Evolutionary conservation across 2,113 vertebrate genomes (phyloP), one percentile per base, ranked within the genome.

Genomic region (Gnathonemus echidnorhynchus): DNA sequence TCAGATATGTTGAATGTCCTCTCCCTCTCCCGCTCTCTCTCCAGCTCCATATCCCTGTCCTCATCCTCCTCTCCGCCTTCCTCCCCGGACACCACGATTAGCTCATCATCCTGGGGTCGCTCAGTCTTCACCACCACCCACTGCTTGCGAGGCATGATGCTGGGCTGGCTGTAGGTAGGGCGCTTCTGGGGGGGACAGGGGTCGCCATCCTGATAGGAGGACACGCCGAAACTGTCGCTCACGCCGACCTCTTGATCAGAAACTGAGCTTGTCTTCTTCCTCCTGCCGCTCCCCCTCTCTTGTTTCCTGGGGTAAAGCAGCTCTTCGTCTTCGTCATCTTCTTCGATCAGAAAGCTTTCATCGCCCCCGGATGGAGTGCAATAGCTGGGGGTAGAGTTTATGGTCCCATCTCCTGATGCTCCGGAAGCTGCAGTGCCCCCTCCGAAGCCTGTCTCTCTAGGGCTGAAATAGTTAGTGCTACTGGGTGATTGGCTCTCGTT

Each of bases 391-490:
- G 95, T 96, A 91, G 94, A 93, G 92, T 95, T 95, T 0, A 93
- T 87, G 6, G 92, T 91, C 58, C 92, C 92, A 7, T 95, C 95
- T 0, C 85, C 93, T 0, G 91, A 92, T 0, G 91, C 91, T 3
- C 93, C 94, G 0, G 90, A 90, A 2, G 91, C 88, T 0, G 94
- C 91, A 0, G 91, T 90, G 0, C 92, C 91, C 94, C 93, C 27
- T 31, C 95, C 94, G 3, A 94, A 95, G 45, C 93, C 53, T 2
- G 92, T 94, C 0, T 97, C 96, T 21, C 96, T 92, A 87, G 98
- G 98, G 93, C 97, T 98, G 94, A 97, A 97, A 95, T 97, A 98
- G 93, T 97, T 97, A 91, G 97, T 98, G 94, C 97, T 98, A 95
- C 97, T 98, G 19, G 97, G 97, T 0, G 97, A 97, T 87, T 98